Conservation (phyloP, 1,140 invertebrate species). For the Halyomorpha halys region DNA sequence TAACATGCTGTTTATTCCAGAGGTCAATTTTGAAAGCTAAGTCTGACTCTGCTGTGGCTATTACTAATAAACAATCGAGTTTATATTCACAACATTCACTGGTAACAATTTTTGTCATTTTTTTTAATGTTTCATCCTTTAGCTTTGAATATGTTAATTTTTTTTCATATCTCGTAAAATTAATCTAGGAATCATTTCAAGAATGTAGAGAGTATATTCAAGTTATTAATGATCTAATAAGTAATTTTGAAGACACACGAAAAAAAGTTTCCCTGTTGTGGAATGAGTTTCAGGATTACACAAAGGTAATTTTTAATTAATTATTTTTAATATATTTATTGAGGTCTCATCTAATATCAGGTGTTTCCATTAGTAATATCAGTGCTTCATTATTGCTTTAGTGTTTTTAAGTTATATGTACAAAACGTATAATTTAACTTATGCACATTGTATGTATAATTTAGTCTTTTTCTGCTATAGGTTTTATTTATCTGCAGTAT, state of each 20-base stretch:
- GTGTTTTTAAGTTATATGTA: too few relatives aligned
- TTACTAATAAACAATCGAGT: neutral
- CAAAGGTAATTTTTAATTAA: neutral
- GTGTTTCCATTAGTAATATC: neutral
- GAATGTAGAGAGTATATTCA: conserved; percentile 8
- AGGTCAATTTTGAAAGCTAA: neutral
- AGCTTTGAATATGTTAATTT: neutral
- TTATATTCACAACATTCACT: neutral
- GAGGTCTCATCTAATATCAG: neutral
- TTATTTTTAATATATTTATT: neutral
- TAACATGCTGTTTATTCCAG: neutral
- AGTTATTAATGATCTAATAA: neutral
- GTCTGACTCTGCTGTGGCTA: neutral
- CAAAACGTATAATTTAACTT: too few relatives aligned
- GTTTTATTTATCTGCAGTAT: too few relatives aligned
- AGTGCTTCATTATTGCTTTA: too few relatives aligned
- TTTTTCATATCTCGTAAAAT: neutral
- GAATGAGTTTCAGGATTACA: neutral
- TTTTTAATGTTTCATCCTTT: neutral
- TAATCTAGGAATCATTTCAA: neutral
- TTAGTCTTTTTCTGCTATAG: too few relatives aligned
- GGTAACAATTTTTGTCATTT: neutral
- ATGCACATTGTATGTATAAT: too few relatives aligned
- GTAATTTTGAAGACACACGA: neutral
- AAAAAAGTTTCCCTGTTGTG: neutral